Evolutionary conservation across 2,888 invertebrate genomes (phyloP).

Genomic region (Glaucopsyche alexis): DNA sequence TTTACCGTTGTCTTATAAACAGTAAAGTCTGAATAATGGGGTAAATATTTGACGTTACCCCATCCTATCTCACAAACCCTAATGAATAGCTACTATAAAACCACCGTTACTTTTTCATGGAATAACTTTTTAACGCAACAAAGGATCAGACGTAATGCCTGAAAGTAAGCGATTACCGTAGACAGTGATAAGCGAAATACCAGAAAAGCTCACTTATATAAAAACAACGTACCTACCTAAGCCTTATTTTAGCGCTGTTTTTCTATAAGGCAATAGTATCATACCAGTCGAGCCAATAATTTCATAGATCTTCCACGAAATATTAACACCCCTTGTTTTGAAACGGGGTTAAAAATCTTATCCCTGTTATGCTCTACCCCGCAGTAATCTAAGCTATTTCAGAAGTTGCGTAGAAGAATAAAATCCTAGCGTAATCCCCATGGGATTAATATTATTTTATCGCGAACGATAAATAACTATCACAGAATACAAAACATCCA

Average conservation of each 20-base stretch:
- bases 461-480: constrained; percentile 76
- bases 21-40: neutral
- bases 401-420: constrained; percentile 70
- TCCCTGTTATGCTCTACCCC: constrained; percentile 57
- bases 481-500: no score
- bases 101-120: constrained; percentile 48
- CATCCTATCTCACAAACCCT: constrained; percentile 22
- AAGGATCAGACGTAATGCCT: neutral
- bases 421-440: constrained; percentile 73
- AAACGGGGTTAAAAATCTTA: constrained; percentile 41
- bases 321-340: no score
- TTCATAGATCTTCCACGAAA: no score
- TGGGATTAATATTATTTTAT: constrained; percentile 80
- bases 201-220: no score
- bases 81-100: constrained; percentile 46
- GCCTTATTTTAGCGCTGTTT: no score
- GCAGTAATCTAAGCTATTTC: constrained; percentile 65
- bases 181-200: no score
- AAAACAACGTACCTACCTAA: no score
- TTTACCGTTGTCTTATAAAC: constrained; percentile 4
- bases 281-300: no score
- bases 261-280: no score
- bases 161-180: neutral
- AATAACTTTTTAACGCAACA: neutral
- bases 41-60: constrained; percentile 27